Percentiles rank a stretch among this genome's conserved stretches.
Evolutionary conservation across 2,113 vertebrate genomes (phyloP).

Genomic region (Dolichotis patagonum): DNA sequence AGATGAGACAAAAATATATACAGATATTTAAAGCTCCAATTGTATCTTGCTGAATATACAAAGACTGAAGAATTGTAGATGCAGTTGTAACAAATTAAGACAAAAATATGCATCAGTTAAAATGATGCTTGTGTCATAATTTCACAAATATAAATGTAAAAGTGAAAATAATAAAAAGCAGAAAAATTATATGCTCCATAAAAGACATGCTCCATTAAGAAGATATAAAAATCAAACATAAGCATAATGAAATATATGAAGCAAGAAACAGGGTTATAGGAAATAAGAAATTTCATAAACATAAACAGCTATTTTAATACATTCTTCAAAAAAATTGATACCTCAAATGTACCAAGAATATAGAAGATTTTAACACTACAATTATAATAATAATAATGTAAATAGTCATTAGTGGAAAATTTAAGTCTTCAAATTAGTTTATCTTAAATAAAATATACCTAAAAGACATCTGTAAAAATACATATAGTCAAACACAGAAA

Average conservation of each 20-base stretch:
- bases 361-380: not conserved
- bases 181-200: not conserved
- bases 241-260: not conserved
- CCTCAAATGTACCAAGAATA: not conserved
- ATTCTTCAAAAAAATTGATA: not conserved
- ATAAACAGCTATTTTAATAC: not conserved
- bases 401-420: not conserved
- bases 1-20: not conserved
- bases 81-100: not conserved
- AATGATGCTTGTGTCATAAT: not conserved
- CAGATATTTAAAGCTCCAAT: not conserved
- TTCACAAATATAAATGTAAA: not conserved
- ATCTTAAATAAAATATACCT: not conserved
- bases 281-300: not conserved
- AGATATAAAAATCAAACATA: not conserved
- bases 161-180: not conserved
- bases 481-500: not conserved
- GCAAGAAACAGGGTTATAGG: not conserved
- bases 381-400: not conserved
- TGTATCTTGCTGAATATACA: not conserved
- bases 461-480: not conserved
- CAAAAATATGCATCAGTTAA: not conserved
- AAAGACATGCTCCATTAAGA: not conserved
- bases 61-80: not conserved
- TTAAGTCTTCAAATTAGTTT: not conserved